Base-by-base conservation (phyloP, 2,888 invertebrate species). In the Orthonychiurus folsomi region DNA sequence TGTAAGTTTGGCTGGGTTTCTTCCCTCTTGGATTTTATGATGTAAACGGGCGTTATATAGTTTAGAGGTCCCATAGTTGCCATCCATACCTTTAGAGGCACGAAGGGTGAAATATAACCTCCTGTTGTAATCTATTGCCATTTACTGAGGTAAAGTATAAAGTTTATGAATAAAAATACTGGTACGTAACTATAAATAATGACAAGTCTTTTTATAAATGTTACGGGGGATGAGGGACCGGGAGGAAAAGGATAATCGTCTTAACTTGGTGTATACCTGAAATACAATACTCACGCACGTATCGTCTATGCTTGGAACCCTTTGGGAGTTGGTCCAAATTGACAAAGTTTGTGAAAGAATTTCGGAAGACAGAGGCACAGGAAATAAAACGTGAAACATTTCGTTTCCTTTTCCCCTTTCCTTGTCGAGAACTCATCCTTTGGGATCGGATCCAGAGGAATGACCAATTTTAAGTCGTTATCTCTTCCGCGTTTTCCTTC, bases 71-170 rank as follows among this genome's bases (percentile, higher is more conserved):
- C n/a, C n/a, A n/a, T n/a, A n/a, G n/a, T n/a, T n/a, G n/a, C n/a
- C n/a, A n/a, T n/a, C n/a, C n/a, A n/a, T n/a, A n/a, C n/a, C n/a
- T n/a, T n/a, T n/a, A n/a, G n/a, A n/a, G n/a, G n/a, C n/a, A n/a
- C n/a, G n/a, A n/a, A n/a, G n/a, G n/a, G n/a, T n/a, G n/a, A n/a
- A n/a, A n/a, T 37, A 15, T 37, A 37, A 37, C 37, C 37, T 15
- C n/a, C n/a, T n/a, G n/a, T 37, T 37, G 37, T 37, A 37, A 37
- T 37, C 37, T 37, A 37, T 37, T 37, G 37, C 37, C 37, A 37
- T 37, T 37, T 37, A 37, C 9, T 37, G 37, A 15, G 5, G 37
- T 9, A 5, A 15, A 37, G 15, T 37, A 37, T 9, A 37, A 37
- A 37, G 37, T 37, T 37, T 37, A 37, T 37, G 37, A 37, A 37